Conservation (phyloP, 1,140 invertebrate species). For the Lepidurus couesii region DNA sequence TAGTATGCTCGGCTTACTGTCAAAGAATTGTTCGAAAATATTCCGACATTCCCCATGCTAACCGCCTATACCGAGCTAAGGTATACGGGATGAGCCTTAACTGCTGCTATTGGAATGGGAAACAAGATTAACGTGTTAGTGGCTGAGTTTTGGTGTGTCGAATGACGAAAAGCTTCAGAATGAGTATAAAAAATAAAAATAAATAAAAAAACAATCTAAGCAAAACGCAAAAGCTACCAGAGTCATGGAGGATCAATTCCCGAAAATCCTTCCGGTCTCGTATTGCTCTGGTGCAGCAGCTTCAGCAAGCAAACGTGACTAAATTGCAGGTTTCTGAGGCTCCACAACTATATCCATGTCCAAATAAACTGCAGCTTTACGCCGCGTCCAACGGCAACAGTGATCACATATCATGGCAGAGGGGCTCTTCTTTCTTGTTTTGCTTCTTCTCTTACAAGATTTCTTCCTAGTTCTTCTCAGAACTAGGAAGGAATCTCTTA, state of each 20-base stretch:
- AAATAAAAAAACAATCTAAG: background rate
- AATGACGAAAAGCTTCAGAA: no score
- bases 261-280: background rate
- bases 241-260: background rate
- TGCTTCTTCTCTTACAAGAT: background rate
- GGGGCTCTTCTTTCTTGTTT: background rate
- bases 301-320: no score
- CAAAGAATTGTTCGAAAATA: no score
- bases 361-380: slow-evolving; percentile 14
- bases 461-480: background rate
- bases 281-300: background rate
- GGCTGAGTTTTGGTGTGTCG: no score
- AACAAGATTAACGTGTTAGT: no score
- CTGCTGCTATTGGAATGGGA: no score
- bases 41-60: no score
- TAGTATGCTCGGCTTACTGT: no score
- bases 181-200: no score
- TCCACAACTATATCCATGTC: background rate
- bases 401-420: slow-evolving; percentile 14
- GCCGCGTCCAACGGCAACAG: background rate
- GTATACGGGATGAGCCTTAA: no score
- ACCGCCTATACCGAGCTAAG: no score
- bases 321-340: background rate
- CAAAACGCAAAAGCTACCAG: background rate
- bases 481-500: background rate